Percentiles rank a stretch among this genome's conserved stretches.
Conservation (phyloP, 2,113 vertebrate species). For the Mohoua ochrocephala region DNA sequence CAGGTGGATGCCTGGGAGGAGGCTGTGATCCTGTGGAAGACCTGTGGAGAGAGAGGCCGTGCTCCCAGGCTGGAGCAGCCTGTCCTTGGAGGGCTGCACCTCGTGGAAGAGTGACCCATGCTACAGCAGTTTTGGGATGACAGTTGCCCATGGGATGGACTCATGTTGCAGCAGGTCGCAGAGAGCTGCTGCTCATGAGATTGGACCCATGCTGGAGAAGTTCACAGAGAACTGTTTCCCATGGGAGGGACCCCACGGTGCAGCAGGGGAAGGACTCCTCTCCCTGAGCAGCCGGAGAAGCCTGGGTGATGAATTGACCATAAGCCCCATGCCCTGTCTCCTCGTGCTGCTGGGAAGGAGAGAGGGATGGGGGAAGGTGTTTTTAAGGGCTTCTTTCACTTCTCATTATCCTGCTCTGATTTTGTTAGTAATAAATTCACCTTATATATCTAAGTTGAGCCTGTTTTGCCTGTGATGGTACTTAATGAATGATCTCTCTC, state of each 20-base stretch:
- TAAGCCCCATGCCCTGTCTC: neutral
- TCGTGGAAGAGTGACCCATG: accelerated
- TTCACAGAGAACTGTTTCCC: neutral
- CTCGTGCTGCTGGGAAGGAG: neutral
- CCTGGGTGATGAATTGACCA: neutral
- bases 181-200: neutral
- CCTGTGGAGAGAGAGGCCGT: too few species aligned
- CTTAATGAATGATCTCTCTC: neutral
- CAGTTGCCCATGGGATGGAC: accelerated
- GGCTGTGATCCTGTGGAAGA: neutral
- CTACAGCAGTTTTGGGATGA: neutral
- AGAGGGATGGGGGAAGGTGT: neutral
- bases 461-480: neutral
- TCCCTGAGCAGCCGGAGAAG: neutral
- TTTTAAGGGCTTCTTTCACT: neutral
- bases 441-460: neutral
- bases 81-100: neutral
- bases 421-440: neutral
- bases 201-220: accelerated
- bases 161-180: neutral
- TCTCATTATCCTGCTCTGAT: neutral
- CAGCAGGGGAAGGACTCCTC: accelerated
- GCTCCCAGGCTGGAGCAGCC: neutral
- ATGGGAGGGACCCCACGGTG: accelerated
- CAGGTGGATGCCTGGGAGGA: neutral